Conservation (phyloP, 2,888 invertebrate genomes). For the Stenodema calcarata region DNA sequence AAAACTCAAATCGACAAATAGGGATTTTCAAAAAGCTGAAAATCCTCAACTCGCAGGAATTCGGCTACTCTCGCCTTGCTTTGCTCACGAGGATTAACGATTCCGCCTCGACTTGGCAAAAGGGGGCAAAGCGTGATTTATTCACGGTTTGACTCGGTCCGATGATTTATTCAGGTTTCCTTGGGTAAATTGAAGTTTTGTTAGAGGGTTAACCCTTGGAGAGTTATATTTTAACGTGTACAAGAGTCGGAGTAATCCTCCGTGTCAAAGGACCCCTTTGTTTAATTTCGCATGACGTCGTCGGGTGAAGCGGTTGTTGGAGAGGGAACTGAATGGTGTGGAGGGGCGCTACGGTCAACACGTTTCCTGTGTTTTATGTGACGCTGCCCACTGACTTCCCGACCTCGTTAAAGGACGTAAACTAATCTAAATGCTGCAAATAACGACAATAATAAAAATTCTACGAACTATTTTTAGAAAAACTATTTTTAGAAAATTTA, state of each 20-base stretch:
- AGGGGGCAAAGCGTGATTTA: constrained; percentile 20
- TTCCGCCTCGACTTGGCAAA: not conserved
- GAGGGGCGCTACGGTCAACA: not conserved
- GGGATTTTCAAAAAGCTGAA: not conserved
- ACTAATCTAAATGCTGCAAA: not conserved
- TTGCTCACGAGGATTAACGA: not conserved
- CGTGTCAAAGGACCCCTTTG: constrained; percentile 16
- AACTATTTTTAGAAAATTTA: too few species aligned
- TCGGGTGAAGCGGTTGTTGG: not conserved
- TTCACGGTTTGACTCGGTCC: constrained; percentile 20
- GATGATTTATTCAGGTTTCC: constrained; percentile 23
- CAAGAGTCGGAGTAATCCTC: constrained; percentile 17
- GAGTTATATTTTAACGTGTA: constrained; percentile 27
- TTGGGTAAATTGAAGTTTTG: constrained; percentile 28
- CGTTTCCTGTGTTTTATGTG: not conserved
- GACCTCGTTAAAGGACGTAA: not conserved
- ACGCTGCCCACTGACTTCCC: not conserved
- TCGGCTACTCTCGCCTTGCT: not conserved
- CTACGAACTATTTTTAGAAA: too few species aligned
- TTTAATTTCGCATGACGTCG: constrained; percentile 21
- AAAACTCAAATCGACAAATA: not conserved
- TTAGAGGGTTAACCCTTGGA: constrained; percentile 20
- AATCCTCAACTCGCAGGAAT: not conserved
- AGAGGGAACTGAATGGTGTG: not conserved
- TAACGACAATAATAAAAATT: not conserved